phyloP scores from a whole-genome alignment of 2,113 vertebrate species.

The Ptychochromis oligacanthus region DNA sequence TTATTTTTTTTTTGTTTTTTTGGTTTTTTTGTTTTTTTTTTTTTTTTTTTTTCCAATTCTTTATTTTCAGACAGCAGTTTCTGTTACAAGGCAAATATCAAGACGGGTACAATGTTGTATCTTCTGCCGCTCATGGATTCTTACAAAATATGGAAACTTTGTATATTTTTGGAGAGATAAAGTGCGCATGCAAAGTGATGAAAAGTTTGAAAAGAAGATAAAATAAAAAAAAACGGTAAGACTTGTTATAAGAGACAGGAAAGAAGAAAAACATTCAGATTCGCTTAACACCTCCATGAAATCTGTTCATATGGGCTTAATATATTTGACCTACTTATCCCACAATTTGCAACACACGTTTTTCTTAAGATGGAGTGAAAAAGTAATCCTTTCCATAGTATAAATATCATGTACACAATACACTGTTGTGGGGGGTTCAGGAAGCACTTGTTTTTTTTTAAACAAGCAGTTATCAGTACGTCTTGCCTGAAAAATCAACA shows the following conservation, averaged over 20 bases:
- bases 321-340: neutral
- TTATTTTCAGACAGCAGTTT: neutral
- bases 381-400: neutral
- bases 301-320: neutral
- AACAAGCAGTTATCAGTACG: too few species aligned
- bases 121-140: too few species aligned
- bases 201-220: neutral
- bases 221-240: neutral
- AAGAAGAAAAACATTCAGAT: neutral
- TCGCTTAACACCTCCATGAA: neutral
- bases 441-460: too few species aligned
- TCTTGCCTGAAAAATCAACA: too few species aligned
- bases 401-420: too few species aligned
- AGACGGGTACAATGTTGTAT: neutral
- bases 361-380: neutral
- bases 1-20: too few species aligned
- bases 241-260: neutral
- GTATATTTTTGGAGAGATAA: neutral
- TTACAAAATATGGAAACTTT: neutral
- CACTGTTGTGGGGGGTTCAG: too few species aligned
- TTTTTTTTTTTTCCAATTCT: too few species aligned
- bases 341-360: neutral
- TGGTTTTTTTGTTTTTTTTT: too few species aligned
- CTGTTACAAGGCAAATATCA: neutral
- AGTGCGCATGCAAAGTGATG: neutral